phyloP scores from a whole-genome alignment of 2,888 invertebrate genomes.

The Epinotia demarniana region DNA sequence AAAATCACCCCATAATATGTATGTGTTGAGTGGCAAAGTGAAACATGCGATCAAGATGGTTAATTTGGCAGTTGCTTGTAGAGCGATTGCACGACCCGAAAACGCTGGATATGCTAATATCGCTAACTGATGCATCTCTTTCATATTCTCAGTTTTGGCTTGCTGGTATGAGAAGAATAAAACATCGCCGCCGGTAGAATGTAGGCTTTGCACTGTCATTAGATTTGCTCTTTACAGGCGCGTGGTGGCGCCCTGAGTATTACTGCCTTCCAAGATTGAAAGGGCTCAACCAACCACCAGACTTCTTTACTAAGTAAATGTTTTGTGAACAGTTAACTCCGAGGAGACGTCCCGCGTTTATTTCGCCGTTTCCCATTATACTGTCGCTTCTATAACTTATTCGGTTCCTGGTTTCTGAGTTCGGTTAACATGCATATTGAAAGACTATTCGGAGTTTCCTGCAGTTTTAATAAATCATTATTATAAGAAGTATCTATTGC shows the following conservation, averaged over 20 bases:
- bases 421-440: too few species aligned
- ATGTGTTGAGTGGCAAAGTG: not conserved
- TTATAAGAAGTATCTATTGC: too few species aligned
- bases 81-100: conserved; percentile 59
- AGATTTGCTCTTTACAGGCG: conserved; percentile 68
- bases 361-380: conserved; percentile 49
- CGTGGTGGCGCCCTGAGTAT: conserved; percentile 52
- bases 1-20: too few species aligned
- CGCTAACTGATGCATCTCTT: conserved; percentile 47
- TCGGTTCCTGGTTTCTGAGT: too few species aligned
- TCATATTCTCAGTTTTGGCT: conserved; percentile 37
- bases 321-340: not conserved
- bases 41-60: conserved; percentile 60
- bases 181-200: not conserved
- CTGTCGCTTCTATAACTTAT: conserved; percentile 43
- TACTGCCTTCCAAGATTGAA: not conserved
- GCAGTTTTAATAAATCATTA: too few species aligned
- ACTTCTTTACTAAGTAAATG: not conserved
- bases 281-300: not conserved
- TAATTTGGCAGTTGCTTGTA: conserved; percentile 63
- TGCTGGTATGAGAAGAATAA: not conserved
- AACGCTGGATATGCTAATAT: conserved; percentile 51
- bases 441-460: too few species aligned
- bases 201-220: conserved; percentile 53
- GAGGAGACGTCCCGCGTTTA: conserved; percentile 49